Percentiles rank a stretch among this genome's conserved stretches.
Conservation (phyloP, 1,140 invertebrate species). For the Drosophila virilis region DNA sequence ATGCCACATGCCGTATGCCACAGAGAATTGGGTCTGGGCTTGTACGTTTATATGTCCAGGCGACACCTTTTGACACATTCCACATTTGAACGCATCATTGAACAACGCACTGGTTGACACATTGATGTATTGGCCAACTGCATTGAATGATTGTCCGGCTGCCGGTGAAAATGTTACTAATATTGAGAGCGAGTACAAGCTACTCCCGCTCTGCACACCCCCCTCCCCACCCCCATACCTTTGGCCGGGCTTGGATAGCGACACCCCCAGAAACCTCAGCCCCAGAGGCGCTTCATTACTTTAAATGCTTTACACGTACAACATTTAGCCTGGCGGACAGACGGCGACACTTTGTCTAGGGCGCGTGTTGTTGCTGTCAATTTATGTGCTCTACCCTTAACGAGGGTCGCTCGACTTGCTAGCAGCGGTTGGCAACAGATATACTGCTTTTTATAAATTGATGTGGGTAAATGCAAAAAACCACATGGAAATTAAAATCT, state of each 20-base stretch:
- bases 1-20: background rate
- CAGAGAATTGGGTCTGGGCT: background rate
- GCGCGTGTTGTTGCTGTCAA: conserved; percentile 30
- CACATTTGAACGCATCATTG: conserved; percentile 69
- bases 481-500: too few species aligned
- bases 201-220: background rate
- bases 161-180: conserved; percentile 62
- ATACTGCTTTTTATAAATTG: too few species aligned
- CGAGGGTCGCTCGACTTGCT: background rate
- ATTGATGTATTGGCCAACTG: conserved; percentile 76
- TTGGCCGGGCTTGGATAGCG: background rate
- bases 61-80: conserved; percentile 47
- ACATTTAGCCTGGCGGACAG: conserved; percentile 58
- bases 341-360: conserved; percentile 54
- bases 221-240: background rate
- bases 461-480: too few species aligned
- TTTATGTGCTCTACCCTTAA: background rate
- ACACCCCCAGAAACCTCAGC: conserved; percentile 7
- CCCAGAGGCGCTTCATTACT: conserved; percentile 68
- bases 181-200: conserved; percentile 26
- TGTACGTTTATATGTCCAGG: conserved; percentile 1
- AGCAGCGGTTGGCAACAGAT: background rate
- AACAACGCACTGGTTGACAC: conserved; percentile 63
- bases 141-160: conserved; percentile 68
- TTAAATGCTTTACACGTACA: conserved; percentile 81